A percentile compares a stretch with the other conserved stretches of the same genome.
Evolutionary conservation across 2,113 vertebrate species (phyloP).

Genomic region (Boulengeromyrus knoepffleri): DNA sequence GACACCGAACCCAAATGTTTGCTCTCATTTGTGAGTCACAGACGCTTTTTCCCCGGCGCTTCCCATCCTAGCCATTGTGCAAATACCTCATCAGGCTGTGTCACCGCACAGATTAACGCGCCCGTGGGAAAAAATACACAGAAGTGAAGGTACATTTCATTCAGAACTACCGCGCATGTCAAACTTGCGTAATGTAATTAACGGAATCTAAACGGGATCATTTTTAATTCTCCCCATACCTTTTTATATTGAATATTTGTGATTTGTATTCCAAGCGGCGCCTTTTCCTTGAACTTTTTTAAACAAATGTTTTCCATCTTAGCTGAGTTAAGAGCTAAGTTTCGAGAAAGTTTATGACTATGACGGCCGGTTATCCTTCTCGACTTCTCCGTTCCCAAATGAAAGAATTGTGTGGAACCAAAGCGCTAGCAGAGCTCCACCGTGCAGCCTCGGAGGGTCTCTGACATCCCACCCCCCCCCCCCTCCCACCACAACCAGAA

Average conservation of each 20-base stretch:
- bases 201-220: neutral
- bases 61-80: neutral
- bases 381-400: neutral
- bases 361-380: neutral
- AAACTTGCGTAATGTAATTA: neutral
- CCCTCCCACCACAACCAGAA: neutral
- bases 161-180: neutral
- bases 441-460: neutral
- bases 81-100: neutral
- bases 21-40: constrained; percentile 8
- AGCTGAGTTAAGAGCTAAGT: neutral
- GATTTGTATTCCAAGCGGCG: neutral
- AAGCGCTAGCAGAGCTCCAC: neutral
- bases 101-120: neutral
- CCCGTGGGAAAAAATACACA: neutral
- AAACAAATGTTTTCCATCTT: neutral
- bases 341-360: neutral
- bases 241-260: neutral
- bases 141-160: neutral
- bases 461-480: neutral
- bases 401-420: neutral
- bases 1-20: neutral
- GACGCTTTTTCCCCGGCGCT: neutral
- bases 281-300: neutral
- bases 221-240: neutral